Evolutionary conservation across 2,888 invertebrate genomes (phyloP).

Genomic region (Drosophila testacea): DNA sequence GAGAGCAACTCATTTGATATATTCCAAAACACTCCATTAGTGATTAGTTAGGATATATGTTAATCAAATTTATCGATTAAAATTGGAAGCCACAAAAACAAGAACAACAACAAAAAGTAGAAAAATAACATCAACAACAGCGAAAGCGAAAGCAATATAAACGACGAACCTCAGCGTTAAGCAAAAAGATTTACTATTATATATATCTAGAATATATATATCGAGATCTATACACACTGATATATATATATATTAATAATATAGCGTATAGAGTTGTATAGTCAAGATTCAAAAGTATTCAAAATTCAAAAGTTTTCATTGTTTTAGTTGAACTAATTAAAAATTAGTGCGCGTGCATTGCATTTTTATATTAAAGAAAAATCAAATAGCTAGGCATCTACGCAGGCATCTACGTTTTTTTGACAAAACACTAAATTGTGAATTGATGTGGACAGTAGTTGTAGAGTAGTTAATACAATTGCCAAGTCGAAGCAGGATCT

Average conservation of each 20-base stretch:
- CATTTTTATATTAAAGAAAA: constrained; percentile 47
- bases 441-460: constrained; percentile 62
- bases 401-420: constrained; percentile 41
- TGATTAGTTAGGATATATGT: constrained; percentile 73
- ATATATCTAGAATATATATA: constrained; percentile 40
- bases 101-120: constrained; percentile 30
- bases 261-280: constrained; percentile 37
- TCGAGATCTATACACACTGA: constrained; percentile 50
- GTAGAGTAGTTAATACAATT: constrained; percentile 50
- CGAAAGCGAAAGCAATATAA: constrained; percentile 78
- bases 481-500: constrained; percentile 13
- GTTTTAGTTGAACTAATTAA: constrained; percentile 53
- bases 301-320: constrained; percentile 42
- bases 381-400: constrained; percentile 48
- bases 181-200: constrained; percentile 64
- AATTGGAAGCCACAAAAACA: constrained; percentile 31
- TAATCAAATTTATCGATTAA: constrained; percentile 58
- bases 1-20: constrained; percentile 55
- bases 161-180: constrained; percentile 79
- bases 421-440: constrained; percentile 8
- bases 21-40: constrained; percentile 82
- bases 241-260: constrained; percentile 43
- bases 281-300: constrained; percentile 53
- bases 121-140: constrained; percentile 51
- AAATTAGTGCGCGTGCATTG: constrained; percentile 40